Base-by-base conservation (phyloP, 1,140 invertebrate genomes). In the Pseudobourletiella spinata region DNA sequence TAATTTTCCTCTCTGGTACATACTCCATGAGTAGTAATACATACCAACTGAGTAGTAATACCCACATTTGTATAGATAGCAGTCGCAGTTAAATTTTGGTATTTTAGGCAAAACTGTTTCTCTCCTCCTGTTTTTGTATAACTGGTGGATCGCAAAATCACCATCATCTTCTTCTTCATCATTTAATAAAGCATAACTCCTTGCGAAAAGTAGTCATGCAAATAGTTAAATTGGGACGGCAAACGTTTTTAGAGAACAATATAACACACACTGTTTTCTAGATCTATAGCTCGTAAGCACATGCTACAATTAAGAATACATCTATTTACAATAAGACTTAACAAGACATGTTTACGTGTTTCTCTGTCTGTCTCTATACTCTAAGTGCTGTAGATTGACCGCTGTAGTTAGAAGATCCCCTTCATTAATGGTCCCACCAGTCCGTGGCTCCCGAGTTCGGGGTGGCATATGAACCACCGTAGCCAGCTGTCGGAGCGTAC, bases 351-450 rank as follows among this genome's bases (percentile, higher is more conserved):
- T 20, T 48, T n/a, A 48, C 46, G 46, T 48, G 16, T 20, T 25
- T 48, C 22, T 22, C 24, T 20, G 18, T 48, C 22, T 20, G 22
- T 59, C 57, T 29, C n/a, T 57, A 42, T 57, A 57, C 16, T 57
- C 20, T 57, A 42, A 42, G 29, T 39, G 32, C 32, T 39, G 8
- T 11, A 39, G 8, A 39, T 51, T 51, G 57, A 39, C 43, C 42
- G 35, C 46, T 48, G 43, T n/a, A n/a, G n/a, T 32, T 20, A 59
- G 46, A 43, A 20, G 28, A 59, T 43, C 32, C 24, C n/a, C 24
- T 54, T 52, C 59, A 25, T 65, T 51, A 65, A n/a, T 61, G 59
- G 35, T 69, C 64, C 63, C 63, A 69, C 67, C 67, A 69, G 24
- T 69, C 67, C 22, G 29, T 63, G 11, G 61, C 24, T n/a, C 42